Evolutionary conservation across 2,113 vertebrate genomes (phyloP).

Genomic region (Phoxinus phoxinus): DNA sequence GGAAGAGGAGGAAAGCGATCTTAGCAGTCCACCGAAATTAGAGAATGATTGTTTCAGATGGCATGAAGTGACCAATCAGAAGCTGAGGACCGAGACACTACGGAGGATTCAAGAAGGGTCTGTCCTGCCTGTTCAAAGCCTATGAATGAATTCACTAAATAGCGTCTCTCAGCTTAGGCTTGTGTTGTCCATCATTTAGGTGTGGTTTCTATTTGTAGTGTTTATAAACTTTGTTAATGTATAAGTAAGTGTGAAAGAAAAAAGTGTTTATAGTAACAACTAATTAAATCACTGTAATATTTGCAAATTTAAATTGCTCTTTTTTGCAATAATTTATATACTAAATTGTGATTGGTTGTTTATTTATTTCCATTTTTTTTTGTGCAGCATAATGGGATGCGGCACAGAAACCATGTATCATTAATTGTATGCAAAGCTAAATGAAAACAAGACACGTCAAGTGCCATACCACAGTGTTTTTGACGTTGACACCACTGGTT

Average conservation of each 20-base stretch:
- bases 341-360: too few species aligned
- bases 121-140: conserved; percentile 67
- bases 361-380: too few species aligned
- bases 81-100: conserved; percentile 63
- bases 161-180: background rate
- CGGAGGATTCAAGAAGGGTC: conserved; percentile 54
- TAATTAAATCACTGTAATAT: too few species aligned
- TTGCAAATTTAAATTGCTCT: too few species aligned
- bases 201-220: background rate
- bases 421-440: too few species aligned
- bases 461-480: too few species aligned
- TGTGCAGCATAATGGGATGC: too few species aligned
- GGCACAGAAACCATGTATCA: too few species aligned
- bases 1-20: conserved; percentile 48
- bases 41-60: conserved; percentile 69
- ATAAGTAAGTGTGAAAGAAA: background rate
- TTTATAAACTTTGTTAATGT: background rate
- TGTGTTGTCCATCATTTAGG: background rate
- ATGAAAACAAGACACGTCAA: too few species aligned
- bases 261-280: background rate
- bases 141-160: conserved; percentile 52
- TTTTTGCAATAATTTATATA: too few species aligned
- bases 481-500: too few species aligned
- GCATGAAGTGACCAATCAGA: conserved; percentile 60
- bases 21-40: conserved; percentile 54